Conservation (phyloP, 2,888 invertebrate genomes). For the Stenchaetothrips biformis region DNA sequence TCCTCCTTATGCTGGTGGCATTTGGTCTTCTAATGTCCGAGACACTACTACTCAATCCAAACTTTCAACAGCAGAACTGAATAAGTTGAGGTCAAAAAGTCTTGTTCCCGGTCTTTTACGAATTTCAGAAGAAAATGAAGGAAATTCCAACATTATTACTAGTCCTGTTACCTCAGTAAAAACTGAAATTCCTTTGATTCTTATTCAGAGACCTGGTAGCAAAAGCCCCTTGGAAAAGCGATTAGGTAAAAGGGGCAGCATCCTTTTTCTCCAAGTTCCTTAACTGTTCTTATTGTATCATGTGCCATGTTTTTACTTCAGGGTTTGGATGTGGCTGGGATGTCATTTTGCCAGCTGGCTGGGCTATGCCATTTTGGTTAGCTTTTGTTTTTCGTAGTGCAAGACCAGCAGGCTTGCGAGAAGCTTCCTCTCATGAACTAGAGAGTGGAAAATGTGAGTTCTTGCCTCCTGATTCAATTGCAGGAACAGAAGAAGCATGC, state of each 20-base stretch:
- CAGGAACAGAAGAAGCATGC: slow-evolving; percentile 57
- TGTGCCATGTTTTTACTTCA: slow-evolving; percentile 40
- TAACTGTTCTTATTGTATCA: background rate
- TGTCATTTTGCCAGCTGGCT: slow-evolving; percentile 74
- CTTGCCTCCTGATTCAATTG: slow-evolving; percentile 66
- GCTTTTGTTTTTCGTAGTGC: slow-evolving; percentile 77
- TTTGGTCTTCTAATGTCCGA: slow-evolving; percentile 66
- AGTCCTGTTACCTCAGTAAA: background rate
- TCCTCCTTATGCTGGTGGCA: slow-evolving; percentile 46
- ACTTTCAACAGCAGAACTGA: slow-evolving; percentile 60
- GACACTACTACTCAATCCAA: slow-evolving; percentile 56
- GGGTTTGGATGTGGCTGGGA: slow-evolving; percentile 84
- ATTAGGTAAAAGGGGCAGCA: slow-evolving; percentile 29
- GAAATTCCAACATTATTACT: background rate
- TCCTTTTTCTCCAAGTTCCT: background rate
- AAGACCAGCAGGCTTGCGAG: slow-evolving; percentile 72
- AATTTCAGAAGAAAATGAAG: background rate
- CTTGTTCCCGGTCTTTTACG: slow-evolving; percentile 64
- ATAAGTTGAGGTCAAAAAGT: slow-evolving; percentile 60
- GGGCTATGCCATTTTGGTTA: slow-evolving; percentile 83
- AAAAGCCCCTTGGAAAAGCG: slow-evolving; percentile 44
- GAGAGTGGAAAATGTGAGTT: slow-evolving; percentile 60
- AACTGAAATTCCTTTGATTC: slow-evolving; percentile 60
- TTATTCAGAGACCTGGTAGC: slow-evolving; percentile 70
- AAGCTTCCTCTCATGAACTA: slow-evolving; percentile 62